These are phyloP conservation scores for Chaetorhynchus papuensis DNA, from an alignment of 2,113 vertebrate genomes.

Conservation along the genomic window DNA sequence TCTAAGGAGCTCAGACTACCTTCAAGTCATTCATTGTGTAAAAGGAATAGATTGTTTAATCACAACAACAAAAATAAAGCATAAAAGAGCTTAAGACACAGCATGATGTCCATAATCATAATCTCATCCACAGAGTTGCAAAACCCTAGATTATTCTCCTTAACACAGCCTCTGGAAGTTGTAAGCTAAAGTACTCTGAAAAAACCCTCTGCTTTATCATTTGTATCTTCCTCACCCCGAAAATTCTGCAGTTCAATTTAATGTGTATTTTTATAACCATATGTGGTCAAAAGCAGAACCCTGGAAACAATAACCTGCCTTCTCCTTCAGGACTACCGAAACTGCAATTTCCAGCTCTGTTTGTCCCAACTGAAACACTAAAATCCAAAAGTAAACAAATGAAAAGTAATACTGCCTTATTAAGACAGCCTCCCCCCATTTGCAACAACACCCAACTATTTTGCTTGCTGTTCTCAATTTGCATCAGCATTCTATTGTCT, in stretches of 20 bases:
- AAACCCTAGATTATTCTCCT: neutral
- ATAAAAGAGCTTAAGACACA: neutral
- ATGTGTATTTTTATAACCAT: neutral
- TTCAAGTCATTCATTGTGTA: neutral
- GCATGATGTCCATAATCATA: neutral
- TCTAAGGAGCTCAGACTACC: neutral
- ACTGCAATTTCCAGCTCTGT: neutral
- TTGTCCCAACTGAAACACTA: neutral
- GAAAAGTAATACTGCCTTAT: neutral
- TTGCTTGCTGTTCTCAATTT: neutral
- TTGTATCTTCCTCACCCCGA: neutral
- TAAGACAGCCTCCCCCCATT: neutral
- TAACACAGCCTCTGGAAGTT: neutral
- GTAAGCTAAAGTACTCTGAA: neutral
- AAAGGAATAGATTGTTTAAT: neutral
- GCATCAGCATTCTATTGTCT: slow-evolving; percentile 14
- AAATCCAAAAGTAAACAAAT: neutral
- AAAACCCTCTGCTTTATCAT: neutral
- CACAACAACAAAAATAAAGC: neutral
- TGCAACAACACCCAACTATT: neutral
- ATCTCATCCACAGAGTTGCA: neutral
- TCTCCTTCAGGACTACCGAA: neutral
- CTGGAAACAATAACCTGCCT: neutral
- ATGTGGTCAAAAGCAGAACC: neutral
- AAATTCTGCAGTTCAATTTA: neutral